These are phyloP conservation scores for Brachionus rotundiformis DNA, from an alignment of 1,140 invertebrate species.

Conservation along the genomic window DNA sequence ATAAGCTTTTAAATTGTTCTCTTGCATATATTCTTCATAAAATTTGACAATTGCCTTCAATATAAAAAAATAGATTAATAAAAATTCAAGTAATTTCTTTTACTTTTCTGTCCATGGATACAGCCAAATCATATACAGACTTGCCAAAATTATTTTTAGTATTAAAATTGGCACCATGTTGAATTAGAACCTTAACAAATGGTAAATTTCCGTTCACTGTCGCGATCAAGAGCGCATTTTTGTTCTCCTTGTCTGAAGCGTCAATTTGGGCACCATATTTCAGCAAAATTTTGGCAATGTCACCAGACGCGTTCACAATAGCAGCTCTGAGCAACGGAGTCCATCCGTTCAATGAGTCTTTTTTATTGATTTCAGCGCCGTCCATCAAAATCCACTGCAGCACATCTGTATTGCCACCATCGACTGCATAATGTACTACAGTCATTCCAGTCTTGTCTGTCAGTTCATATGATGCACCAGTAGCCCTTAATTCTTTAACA, in stretches of 20 bases:
- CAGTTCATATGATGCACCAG: slow-evolving; percentile 57
- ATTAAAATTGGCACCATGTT: slow-evolving; percentile 58
- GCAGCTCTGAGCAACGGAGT: slow-evolving; percentile 60
- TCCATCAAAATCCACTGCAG: slow-evolving; percentile 61
- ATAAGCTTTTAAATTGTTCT: slow-evolving; percentile 32
- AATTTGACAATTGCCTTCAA: slow-evolving; percentile 26
- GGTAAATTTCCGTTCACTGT: slow-evolving; percentile 58
- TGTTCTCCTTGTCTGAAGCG: slow-evolving; percentile 57
- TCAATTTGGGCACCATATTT: slow-evolving; percentile 56
- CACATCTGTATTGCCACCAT: slow-evolving; percentile 57
- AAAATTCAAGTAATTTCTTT: not conserved
- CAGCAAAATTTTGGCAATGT: slow-evolving; percentile 56
- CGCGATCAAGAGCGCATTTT: slow-evolving; percentile 60
- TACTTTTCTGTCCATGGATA: slow-evolving; percentile 59
- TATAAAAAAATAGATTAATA: not conserved
- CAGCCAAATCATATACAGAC: slow-evolving; percentile 58
- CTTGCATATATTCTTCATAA: slow-evolving; percentile 39
- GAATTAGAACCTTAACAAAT: slow-evolving; percentile 58
- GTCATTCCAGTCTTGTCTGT: slow-evolving; percentile 60
- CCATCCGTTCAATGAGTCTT: slow-evolving; percentile 55
- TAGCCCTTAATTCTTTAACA: slow-evolving; percentile 57
- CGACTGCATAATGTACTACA: slow-evolving; percentile 61
- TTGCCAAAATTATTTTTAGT: slow-evolving; percentile 60
- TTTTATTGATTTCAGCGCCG: slow-evolving; percentile 57
- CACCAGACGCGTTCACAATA: slow-evolving; percentile 56